phyloP scores from a whole-genome alignment of 2,113 vertebrate genomes.

The Chionis minor region DNA sequence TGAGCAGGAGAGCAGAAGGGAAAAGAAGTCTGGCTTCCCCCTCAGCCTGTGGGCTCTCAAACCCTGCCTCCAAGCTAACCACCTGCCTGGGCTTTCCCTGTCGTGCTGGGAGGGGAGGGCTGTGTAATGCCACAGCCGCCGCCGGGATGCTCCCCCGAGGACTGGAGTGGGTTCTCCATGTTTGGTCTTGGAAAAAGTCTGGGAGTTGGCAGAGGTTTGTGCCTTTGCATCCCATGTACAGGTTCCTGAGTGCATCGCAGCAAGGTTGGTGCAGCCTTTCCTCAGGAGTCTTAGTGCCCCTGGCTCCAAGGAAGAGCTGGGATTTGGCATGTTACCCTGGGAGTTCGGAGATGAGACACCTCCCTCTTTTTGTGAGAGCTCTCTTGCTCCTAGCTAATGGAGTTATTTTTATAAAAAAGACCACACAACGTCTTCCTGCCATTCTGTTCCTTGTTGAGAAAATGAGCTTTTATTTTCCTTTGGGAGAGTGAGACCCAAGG shows the following conservation, averaged over 20 bases:
- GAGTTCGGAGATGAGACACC: background rate
- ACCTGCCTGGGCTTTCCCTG: background rate
- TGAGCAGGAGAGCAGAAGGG: background rate
- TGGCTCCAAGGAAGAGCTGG: background rate
- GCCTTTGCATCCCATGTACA: accelerated
- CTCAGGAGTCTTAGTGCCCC: background rate
- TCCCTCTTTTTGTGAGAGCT: background rate
- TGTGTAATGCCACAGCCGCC: accelerated
- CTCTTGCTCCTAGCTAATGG: background rate
- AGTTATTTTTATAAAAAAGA: background rate
- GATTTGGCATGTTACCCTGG: accelerated
- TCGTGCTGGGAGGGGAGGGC: background rate
- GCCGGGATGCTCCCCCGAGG: accelerated
- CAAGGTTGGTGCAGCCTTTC: background rate
- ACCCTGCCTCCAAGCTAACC: background rate
- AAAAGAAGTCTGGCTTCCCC: background rate
- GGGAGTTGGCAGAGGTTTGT: background rate
- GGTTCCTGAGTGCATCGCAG: background rate
- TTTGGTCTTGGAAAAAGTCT: background rate
- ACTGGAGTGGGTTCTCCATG: background rate
- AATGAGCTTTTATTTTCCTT: background rate
- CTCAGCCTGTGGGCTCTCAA: background rate
- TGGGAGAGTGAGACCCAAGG: background rate
- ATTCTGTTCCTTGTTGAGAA: background rate
- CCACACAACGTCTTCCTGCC: background rate